Base-by-base conservation (phyloP, 2,888 invertebrate species). In the Conistra vaccinii region DNA sequence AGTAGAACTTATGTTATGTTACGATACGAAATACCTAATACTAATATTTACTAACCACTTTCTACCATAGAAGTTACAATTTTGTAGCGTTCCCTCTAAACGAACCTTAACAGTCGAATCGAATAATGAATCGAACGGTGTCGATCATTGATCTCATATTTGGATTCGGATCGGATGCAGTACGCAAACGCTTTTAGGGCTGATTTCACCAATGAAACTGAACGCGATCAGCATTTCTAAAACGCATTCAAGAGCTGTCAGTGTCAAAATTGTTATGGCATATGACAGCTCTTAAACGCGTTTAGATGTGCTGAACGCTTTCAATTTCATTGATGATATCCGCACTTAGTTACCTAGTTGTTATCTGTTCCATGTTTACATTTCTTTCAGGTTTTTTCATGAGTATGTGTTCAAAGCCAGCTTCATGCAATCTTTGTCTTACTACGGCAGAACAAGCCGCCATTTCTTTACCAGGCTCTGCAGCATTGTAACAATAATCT, bases 401-500 rank as follows among this genome's bases (percentile, higher is more conserved):
- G 0, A 73, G 73, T 48, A 73, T 73, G 17, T 73, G 73, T 39
- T 73, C 48, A 5, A 73, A 39, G 0, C 73, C 73, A 58, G 73
- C 73, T 48, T 73, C 58, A 1, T 29, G 7, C 9, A 73, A 39
- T 17, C 73, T 39, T 6, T 73, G 57, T 14, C 73, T 39, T 0
- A 73, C 73, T n/a, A 73, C 3, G 2, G 35, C 32, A 2, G 73
- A 73, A 23, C 73, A 73, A 39, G 26, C 9, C 3, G 26, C 73
- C 7, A 73, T 48, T 1, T 72, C 58, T 5, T 51, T 61, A 0
- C 60, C 51, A 20, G 73, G 61, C 17, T 74, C 42, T 3, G 10
- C 9, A 17, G 2, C 1, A 2, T 12, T 3, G 6, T n/a, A 7
- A 12, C 7, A 23, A 3, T n/a, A 12, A 17, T 32, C 26, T 4